Evolutionary conservation across 2,113 vertebrate species (phyloP), one percentile per base, ranked within the genome.

Genomic region (Raja brachyura): DNA sequence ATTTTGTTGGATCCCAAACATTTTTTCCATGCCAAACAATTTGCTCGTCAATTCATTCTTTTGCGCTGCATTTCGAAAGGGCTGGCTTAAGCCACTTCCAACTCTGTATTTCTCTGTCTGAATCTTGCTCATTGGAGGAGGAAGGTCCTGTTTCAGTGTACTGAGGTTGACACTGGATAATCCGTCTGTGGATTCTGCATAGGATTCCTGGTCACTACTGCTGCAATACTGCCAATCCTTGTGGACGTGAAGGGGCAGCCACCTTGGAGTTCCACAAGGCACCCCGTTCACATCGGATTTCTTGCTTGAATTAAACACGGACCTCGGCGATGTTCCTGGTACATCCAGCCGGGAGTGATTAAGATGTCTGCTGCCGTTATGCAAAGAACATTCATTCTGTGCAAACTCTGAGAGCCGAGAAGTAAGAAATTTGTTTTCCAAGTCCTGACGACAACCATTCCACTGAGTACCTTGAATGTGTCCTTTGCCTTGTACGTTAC

Each of bases 131-230:
- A 99, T 99, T 59, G 99, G 99, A 0, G 99, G 99, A 0, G 99
- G 99, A 93, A 99, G 97, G 73, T 92, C 90, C 68, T 92, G 66
- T 9, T 92, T 92, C 75, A 93, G 93, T 0, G 98, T 99, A 93
- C 98, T 97, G 70, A 98, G 99, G 96, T 99, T 99, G 0, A 98
- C 95, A 0, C 98, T 99, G 0, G 99, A 99, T 98, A 98, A 98
- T 56, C 99, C 99, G 0, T 99, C 99, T 0, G 99, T 99, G 76
- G 99, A 99, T 94, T 99, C 99, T 0, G 98, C 98, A 93, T 98
- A 99, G 0, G 99, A 99, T 95, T 99, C 99, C 96, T 99, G 99
- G 94, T 99, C 99, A 0, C 99, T 99, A 93, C 96, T 96, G 54
- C 94, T 95, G 1, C 97, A 98, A 0, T 97, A 97, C 93, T 97